Base-by-base conservation (phyloP, 2,888 invertebrate species). In the Phlogophora meticulosa region DNA sequence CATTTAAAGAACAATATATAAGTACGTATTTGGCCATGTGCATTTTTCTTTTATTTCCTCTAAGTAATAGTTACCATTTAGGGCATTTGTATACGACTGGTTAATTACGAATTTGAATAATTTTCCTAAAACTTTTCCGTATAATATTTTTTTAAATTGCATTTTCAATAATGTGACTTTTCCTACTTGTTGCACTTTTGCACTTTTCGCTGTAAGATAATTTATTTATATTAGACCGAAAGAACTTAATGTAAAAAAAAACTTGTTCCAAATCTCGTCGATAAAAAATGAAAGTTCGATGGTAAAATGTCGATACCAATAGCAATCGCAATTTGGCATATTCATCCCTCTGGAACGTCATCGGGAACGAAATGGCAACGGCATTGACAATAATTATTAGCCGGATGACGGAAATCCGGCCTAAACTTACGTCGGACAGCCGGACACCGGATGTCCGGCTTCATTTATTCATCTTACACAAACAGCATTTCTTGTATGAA, bases 381-480 rank as follows among this genome's bases (percentile, higher is more conserved):
- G 78, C 60, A 73, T 69, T 76, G 82, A 75, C 81, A 77, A 73
- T 77, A 81, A 81, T 82, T 66, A 83, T 80, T 74, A 68, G 57
- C 80, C 81, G 82, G 83, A 73, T 64, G 38, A 51, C 83, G 82
- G 82, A 82, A 63, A 66, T 82, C 82, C 82, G 82, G 83, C 56
- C 73, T 76, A 82, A 82, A 79, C 82, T 82, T 82, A 82, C 81
- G 79, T 63, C 56, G 72, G 59, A 60, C 46, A 60, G 59, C 72
- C 75, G 83, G 80, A 62, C 66, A 63, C 7, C 77, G 75, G 75
- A 76, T 46, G 55, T 82, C 81, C 82, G 83, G 81, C 70, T 64
- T 82, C 57, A 81, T 78, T 82, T 82, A 82, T 82, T 82, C 81
- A 82, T 79, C 83, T 82, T 82, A 76, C 72, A 60, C 79, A 66